phyloP scores from a whole-genome alignment of 2,797 vertebrate species.

The Urophycis tenuis region DNA sequence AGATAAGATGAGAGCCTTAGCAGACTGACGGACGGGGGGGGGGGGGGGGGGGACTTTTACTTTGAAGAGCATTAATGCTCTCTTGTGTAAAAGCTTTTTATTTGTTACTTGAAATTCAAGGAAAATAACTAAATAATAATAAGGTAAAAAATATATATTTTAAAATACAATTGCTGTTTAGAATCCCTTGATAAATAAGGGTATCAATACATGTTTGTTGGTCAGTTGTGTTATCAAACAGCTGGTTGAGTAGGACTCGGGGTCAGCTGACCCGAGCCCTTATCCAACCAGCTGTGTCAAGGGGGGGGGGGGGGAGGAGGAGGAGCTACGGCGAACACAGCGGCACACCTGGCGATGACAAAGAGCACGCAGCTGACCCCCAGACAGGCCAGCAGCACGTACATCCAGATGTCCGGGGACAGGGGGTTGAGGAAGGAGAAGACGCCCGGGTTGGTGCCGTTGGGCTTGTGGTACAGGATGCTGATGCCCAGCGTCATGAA shows the following conservation, averaged over 20 bases:
- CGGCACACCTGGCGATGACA: slow-evolving; percentile 94
- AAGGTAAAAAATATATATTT: too few relatives aligned
- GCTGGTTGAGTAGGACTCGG: too few relatives aligned
- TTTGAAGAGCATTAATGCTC: not conserved
- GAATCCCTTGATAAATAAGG: not conserved
- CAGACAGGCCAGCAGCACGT: slow-evolving; percentile 91
- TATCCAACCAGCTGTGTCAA: not conserved
- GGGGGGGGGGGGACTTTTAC: not conserved
- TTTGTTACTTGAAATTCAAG: not conserved
- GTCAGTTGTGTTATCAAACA: too few relatives aligned
- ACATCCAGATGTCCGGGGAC: slow-evolving; percentile 99
- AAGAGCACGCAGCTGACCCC: slow-evolving; percentile 98
- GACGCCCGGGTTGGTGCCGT: slow-evolving; percentile 94
- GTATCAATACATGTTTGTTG: not conserved
- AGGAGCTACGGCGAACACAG: not conserved
- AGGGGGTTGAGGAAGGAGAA: slow-evolving; percentile 97
- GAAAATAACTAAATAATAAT: not conserved
- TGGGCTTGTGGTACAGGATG: slow-evolving; percentile 95
- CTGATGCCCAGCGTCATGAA: slow-evolving; percentile 98
- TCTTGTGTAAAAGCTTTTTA: not conserved
- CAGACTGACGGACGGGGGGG: not conserved
- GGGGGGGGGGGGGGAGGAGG: too few relatives aligned
- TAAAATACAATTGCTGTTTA: not conserved
- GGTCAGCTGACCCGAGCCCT: too few relatives aligned
- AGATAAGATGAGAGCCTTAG: not conserved